These are phyloP conservation scores for Pitangus sulphuratus DNA, from an alignment of 2,797 vertebrate species.

Conservation along the genomic window DNA sequence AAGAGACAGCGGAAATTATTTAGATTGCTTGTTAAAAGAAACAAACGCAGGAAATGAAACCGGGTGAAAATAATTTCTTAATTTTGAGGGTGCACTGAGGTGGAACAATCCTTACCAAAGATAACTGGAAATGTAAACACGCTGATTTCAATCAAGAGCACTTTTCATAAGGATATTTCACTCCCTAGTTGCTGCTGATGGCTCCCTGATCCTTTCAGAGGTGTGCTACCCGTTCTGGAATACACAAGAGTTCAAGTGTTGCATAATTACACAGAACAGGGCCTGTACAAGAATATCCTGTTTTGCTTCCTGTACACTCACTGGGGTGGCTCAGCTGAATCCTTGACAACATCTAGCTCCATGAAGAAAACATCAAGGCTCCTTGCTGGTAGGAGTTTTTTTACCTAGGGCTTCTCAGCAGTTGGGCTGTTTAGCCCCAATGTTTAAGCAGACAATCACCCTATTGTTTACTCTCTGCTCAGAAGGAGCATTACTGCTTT, in stretches of 20 bases:
- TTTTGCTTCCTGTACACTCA: conserved; percentile 82
- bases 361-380: conserved; percentile 77
- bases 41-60: conserved; percentile 76
- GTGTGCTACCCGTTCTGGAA: conserved; percentile 61
- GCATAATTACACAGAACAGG: conserved; percentile 79
- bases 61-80: conserved; percentile 73
- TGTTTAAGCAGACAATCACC: conserved; percentile 80
- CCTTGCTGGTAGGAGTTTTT: conserved; percentile 83
- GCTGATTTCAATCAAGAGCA: conserved; percentile 70
- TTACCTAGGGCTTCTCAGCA: conserved; percentile 75
- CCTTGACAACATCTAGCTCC: conserved; percentile 79
- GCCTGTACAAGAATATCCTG: conserved; percentile 82
- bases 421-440: conserved; percentile 79
- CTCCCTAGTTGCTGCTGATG: conserved; percentile 57
- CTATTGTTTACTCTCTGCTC: conserved; percentile 85
- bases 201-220: conserved; percentile 60
- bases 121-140: conserved; percentile 61
- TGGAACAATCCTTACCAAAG: conserved; percentile 35
- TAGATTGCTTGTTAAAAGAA: conserved; percentile 57
- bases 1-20: conserved; percentile 68
- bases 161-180: conserved; percentile 66
- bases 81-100: conserved; percentile 49
- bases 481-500: conserved; percentile 83
- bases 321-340: conserved; percentile 77
- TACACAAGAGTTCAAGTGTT: conserved; percentile 77